These are phyloP conservation scores for Lophotis ruficrista DNA, from an alignment of 2,113 vertebrate genomes.

Conservation along the genomic window DNA sequence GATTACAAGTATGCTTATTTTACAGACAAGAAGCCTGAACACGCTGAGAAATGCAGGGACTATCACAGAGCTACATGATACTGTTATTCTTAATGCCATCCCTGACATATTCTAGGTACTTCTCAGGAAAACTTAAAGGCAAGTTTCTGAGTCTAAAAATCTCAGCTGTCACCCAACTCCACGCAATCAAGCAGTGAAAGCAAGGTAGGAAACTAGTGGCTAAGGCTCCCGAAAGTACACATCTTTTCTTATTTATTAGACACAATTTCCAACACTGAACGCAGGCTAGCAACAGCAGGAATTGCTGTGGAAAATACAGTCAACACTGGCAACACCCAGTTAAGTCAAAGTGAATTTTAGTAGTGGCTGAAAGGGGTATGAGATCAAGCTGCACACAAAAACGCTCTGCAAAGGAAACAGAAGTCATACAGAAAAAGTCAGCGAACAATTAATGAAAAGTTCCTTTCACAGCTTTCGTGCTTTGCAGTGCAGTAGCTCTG, in stretches of 20 bases:
- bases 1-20: not conserved
- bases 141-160: not conserved
- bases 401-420: not conserved
- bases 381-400: constrained; percentile 29
- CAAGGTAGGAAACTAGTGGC: not conserved
- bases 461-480: constrained; percentile 6
- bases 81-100: not conserved
- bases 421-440: constrained; percentile 15
- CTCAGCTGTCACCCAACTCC: not conserved
- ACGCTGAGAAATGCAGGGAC: not conserved
- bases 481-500: not conserved
- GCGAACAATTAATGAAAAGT: constrained; percentile 39
- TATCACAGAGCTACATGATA: not conserved
- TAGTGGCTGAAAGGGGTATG: not conserved
- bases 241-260: constrained; percentile 26
- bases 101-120: not conserved
- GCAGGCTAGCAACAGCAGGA: constrained; percentile 12
- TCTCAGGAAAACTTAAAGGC: not conserved
- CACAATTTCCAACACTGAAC: not conserved
- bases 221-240: not conserved
- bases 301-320: constrained; percentile 38
- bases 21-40: not conserved
- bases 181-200: not conserved
- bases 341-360: constrained; percentile 13
- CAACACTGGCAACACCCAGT: constrained; percentile 26